Conservation (phyloP, 2,113 vertebrate genomes). For the Siniperca chuatsi region DNA sequence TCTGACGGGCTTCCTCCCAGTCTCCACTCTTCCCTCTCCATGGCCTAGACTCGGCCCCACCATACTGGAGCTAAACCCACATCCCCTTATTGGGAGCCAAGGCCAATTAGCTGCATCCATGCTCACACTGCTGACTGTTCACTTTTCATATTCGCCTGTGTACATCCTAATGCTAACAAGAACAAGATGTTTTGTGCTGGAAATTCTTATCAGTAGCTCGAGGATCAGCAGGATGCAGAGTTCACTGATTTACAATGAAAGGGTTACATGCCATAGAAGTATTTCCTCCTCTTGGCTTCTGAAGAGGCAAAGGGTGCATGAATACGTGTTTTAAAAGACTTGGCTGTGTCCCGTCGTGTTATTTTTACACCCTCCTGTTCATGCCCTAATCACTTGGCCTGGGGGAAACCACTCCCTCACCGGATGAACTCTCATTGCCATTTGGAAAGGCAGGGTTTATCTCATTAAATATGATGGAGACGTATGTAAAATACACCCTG, state of each 20-base stretch:
- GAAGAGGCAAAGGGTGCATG: conserved; percentile 41
- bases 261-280: conserved; percentile 38
- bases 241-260: conserved; percentile 48
- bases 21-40: conserved; percentile 48
- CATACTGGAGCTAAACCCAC: conserved; percentile 68
- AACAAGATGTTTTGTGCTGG: conserved; percentile 68
- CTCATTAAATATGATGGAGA: conserved; percentile 49
- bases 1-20: conserved; percentile 69
- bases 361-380: conserved; percentile 61
- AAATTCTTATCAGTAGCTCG: conserved; percentile 57
- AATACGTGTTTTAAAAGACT: conserved; percentile 49
- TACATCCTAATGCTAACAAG: conserved; percentile 62
- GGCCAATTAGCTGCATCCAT: conserved; percentile 69
- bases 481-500: conserved; percentile 38
- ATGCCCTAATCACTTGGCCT: conserved; percentile 49
- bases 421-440: conserved; percentile 46
- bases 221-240: conserved; percentile 35
- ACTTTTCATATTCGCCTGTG: conserved; percentile 57
- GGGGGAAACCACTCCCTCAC: conserved; percentile 57
- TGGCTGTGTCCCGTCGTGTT: conserved; percentile 47
- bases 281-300: conserved; percentile 45
- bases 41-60: conserved; percentile 50
- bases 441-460: conserved; percentile 31
- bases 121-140: conserved; percentile 66
- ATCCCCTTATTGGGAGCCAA: conserved; percentile 72